phyloP scores from a whole-genome alignment of 1,140 invertebrate genomes.

The Streblospio benedicti region DNA sequence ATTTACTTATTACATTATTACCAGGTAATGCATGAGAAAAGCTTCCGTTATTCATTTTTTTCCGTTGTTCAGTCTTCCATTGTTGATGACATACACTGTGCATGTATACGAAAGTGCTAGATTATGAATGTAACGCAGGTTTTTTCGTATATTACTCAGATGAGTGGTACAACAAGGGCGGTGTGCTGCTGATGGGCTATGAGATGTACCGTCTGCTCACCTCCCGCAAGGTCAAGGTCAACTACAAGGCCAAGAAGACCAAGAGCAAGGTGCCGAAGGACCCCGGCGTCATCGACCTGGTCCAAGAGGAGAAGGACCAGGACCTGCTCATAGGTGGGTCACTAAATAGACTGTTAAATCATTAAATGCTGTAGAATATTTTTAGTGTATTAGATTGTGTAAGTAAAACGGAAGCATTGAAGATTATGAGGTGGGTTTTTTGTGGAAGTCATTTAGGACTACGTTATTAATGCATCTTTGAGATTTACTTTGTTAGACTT shows the following conservation, averaged over 20 bases:
- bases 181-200: slow-evolving; percentile 93
- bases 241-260: slow-evolving; percentile 21
- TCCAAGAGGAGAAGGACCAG: slow-evolving; percentile 70
- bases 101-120: no score
- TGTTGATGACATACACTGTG: no score
- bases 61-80: no score
- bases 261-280: slow-evolving; percentile 17
- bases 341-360: slow-evolving; percentile 43
- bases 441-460: neutral
- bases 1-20: no score
- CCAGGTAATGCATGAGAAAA: no score
- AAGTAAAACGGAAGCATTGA: neutral
- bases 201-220: slow-evolving; percentile 85
- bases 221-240: slow-evolving; percentile 47
- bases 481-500: no score
- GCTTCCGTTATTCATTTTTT: no score
- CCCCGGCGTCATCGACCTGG: slow-evolving; percentile 49
- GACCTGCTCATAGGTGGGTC: slow-evolving; percentile 66
- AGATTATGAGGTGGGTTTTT: neutral
- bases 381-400: neutral
- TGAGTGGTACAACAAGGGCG: slow-evolving; percentile 76
- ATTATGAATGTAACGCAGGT: no score
- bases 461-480: neutral
- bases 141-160: slow-evolving; percentile 31
- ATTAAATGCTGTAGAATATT: neutral